Conservation (phyloP, 53 echinoderm and acorn worm genomes). For the Zoroaster sp. region DNA sequence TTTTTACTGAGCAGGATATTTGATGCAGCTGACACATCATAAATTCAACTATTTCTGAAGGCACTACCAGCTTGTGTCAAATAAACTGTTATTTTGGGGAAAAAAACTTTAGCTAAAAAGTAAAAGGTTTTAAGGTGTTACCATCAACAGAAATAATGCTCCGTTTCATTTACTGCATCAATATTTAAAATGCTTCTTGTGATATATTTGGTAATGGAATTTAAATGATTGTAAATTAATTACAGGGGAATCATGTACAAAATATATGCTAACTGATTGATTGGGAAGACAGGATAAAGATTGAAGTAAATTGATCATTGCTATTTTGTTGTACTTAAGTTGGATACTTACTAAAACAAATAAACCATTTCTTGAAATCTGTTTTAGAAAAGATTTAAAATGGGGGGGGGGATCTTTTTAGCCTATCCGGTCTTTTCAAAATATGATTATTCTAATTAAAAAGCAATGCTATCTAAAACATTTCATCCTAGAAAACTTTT, state of each 20-base stretch:
- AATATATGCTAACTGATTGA: not conserved
- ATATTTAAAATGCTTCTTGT: not conserved
- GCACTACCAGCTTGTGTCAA: not conserved
- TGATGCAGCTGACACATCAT: constrained; percentile 17
- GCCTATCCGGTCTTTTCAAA: too few species aligned
- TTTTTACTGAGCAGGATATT: not conserved
- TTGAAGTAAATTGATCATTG: not conserved
- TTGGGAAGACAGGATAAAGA: not conserved
- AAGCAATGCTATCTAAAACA: too few species aligned
- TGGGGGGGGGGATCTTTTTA: too few species aligned
- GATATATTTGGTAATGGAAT: constrained; percentile 39
- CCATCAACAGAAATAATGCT: not conserved
- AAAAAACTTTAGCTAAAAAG: not conserved
- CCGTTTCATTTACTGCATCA: not conserved
- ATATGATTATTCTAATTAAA: too few species aligned
- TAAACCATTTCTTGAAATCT: too few species aligned
- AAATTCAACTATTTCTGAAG: not conserved
- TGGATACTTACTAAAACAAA: too few species aligned
- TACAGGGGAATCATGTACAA: not conserved
- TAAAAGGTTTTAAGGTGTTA: constrained; percentile 9
- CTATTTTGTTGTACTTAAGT: too few species aligned
- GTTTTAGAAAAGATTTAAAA: too few species aligned
- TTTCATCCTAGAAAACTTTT: too few species aligned
- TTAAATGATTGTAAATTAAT: constrained; percentile 29
- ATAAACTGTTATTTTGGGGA: constrained; percentile 8